Conservation (phyloP, 2,797 vertebrate species). For the Pipistrellus pygmaeus region DNA sequence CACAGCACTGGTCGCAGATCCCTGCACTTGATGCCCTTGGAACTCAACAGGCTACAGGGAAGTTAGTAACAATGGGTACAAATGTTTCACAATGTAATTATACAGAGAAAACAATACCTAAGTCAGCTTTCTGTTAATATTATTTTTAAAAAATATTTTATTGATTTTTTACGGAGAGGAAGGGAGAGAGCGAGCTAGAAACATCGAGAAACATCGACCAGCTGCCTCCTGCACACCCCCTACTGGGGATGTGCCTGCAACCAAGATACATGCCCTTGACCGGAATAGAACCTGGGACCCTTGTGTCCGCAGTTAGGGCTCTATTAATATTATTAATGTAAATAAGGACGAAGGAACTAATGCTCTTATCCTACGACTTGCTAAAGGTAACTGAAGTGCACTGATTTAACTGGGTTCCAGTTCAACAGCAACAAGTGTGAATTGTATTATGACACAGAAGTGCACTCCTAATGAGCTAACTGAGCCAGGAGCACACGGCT, state of each 20-base stretch:
- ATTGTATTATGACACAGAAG: neutral
- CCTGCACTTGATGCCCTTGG: constrained; percentile 87
- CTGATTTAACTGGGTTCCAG: neutral
- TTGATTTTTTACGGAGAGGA: too few relatives aligned
- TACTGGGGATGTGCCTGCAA: too few relatives aligned
- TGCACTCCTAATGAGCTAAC: neutral
- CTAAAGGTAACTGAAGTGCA: neutral
- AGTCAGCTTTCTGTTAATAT: neutral
- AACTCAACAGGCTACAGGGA: constrained; percentile 86
- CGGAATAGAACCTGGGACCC: too few relatives aligned
- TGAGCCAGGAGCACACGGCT: neutral
- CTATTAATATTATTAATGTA: neutral
- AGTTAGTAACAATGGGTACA: constrained; percentile 66
- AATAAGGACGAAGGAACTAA: neutral
- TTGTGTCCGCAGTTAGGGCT: too few relatives aligned
- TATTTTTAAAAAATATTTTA: too few relatives aligned
- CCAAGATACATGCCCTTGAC: too few relatives aligned
- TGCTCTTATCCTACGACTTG: neutral
- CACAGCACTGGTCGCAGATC: constrained; percentile 86
- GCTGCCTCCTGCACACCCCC: too few relatives aligned
- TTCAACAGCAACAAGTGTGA: neutral
- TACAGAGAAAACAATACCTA: neutral
- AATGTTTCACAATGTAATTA: neutral
- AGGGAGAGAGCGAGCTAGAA: too few relatives aligned
- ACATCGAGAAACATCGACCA: too few relatives aligned